Conservation (phyloP, 2,797 vertebrate genomes). For the Aeoliscus strigatus region DNA sequence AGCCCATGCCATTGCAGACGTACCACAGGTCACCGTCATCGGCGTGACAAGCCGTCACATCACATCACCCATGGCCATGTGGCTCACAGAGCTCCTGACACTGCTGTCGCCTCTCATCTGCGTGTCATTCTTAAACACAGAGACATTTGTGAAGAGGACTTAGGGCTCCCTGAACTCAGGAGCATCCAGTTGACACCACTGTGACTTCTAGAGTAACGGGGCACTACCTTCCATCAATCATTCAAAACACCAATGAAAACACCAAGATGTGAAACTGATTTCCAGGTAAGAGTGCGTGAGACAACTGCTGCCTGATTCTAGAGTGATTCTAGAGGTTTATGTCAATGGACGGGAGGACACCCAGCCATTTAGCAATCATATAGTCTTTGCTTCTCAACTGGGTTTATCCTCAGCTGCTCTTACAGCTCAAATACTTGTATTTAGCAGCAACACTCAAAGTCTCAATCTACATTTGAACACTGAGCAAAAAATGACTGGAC, state of each 20-base stretch:
- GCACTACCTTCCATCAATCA: no score
- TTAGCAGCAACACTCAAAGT: constrained; percentile 43
- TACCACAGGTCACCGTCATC: constrained; percentile 63
- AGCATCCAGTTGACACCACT: constrained; percentile 8
- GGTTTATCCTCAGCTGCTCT: constrained; percentile 26
- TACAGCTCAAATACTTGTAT: constrained; percentile 48
- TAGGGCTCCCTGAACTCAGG: constrained; percentile 28
- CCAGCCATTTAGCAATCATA: constrained; percentile 20
- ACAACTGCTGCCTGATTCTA: no score
- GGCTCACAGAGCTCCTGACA: constrained; percentile 67
- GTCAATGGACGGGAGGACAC: constrained; percentile 20
- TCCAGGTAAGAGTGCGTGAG: no score
- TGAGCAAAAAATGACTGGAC: constrained; percentile 29
- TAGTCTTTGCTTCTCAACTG: constrained; percentile 18
- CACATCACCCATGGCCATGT: constrained; percentile 67
- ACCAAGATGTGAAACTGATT: no score
- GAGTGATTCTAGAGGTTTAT: no score
- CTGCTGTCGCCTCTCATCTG: constrained; percentile 73
- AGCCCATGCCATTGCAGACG: constrained; percentile 46
- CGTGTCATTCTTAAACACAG: constrained; percentile 50
- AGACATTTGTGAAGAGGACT: constrained; percentile 47
- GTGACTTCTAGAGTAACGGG: constrained; percentile 14
- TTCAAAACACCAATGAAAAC: no score
- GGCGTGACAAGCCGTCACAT: constrained; percentile 74
- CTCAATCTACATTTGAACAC: constrained; percentile 29